Percentiles rank a stretch among this genome's conserved stretches.
These are phyloP conservation scores for Chinchilla lanigera DNA, from an alignment of 2,113 vertebrate genomes.

Conservation along the genomic window DNA sequence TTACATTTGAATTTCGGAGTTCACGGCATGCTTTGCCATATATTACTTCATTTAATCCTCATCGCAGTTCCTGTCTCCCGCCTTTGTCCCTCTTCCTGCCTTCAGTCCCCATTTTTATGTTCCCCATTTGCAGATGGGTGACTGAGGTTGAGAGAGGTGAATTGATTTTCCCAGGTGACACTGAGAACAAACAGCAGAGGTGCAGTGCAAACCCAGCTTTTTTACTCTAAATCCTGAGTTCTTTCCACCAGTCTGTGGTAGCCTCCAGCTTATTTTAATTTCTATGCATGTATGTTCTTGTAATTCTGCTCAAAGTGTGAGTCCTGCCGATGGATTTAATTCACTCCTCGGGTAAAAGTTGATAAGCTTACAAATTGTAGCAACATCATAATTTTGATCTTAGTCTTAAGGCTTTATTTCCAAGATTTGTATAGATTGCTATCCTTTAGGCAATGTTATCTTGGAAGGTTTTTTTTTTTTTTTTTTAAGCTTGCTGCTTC, in stretches of 20 bases:
- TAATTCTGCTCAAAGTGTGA: neutral
- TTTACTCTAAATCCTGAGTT: neutral
- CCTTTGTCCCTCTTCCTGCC: rapidly evolving
- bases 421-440: neutral
- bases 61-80: neutral
- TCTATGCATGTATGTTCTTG: neutral
- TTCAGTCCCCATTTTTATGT: neutral
- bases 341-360: neutral
- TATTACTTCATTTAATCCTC: neutral
- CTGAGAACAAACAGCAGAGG: neutral
- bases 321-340: neutral
- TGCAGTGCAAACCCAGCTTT: neutral
- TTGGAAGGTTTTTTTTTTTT: neutral
- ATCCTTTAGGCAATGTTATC: neutral
- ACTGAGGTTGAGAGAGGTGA: neutral
- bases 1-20: neutral
- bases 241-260: neutral
- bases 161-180: neutral
- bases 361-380: neutral
- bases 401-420: neutral
- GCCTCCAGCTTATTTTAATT: neutral
- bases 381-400: neutral
- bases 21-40: neutral
- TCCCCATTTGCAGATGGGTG: neutral
- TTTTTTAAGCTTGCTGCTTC: neutral